Evolutionary conservation across 2,888 invertebrate genomes (phyloP), one percentile per base, ranked within the genome.

Genomic region (Drosophila imparisetae): DNA sequence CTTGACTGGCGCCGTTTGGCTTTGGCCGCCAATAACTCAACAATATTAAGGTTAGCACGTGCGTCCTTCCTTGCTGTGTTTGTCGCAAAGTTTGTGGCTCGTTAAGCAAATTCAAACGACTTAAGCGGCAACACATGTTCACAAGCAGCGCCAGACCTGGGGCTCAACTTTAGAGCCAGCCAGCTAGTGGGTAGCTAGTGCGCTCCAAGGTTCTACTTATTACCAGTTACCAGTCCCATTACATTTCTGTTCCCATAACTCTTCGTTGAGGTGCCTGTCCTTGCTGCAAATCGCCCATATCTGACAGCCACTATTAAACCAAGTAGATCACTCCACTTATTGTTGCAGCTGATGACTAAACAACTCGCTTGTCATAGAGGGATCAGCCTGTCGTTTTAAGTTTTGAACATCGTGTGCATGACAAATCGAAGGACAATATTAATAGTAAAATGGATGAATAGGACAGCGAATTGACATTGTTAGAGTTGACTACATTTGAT

Each of bases 71-170:
- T 42, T 66, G 66, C 78, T 69, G 54, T 73, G 83, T 88, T 86
- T 90, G 90, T 90, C 89, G 80, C 90, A 88, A 87, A 90, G 82
- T 89, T 89, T 86, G 89, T 84, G 85, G 85, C 90, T 90, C 90
- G 89, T 89, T 90, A 89, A 87, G 89, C 89, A 86, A 89, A 90
- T 87, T 89, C 89, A 80, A 87, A 85, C 83, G 90, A 90, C 89
- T 88, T 89, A 83, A 89, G 79, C 82, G 87, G 90, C 89, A 90
- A 89, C 87, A 87, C 89, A 87, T 87, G 87, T 82, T 90, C 60
- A 57, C 76, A 83, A 88, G 89, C 86, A 81, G 61, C 54, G 72
- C 66, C 74, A 72, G 60, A 27, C 34, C 42, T 15, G 24, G 6
- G 2, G 7, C 45, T 24, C 13, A 32, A 40, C 55, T 27, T 45